Conservation (phyloP, 1,140 invertebrate species). For the Caenorhabditis elegans region WBcel235 BX284605.5:9721501-9722000, state of each 20-base stretch:
- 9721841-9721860: conserved; percentile 22
- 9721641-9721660: conserved; percentile 36
- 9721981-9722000: conserved; percentile 35
- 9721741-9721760: too few species aligned
- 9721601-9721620: conserved; percentile 15
- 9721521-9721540: neutral
- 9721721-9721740: neutral
- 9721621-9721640: conserved; percentile 1
- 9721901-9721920: conserved; percentile 47
- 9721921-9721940: conserved; percentile 21
- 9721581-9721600: conserved; percentile 36
- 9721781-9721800: conserved; percentile 33
- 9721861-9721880: neutral
- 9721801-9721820: conserved; percentile 35
- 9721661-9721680: conserved; percentile 34
- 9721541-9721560: conserved; percentile 29
- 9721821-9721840: neutral
- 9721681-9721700: conserved; percentile 30
- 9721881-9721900: conserved; percentile 35
- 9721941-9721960: conserved; percentile 23
- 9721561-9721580: conserved; percentile 27
- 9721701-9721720: conserved; percentile 5
- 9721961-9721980: conserved; percentile 32
- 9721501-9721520: neutral
- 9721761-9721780: conserved; percentile 32